Conservation (phyloP, 2,113 vertebrate genomes). For the Festucalex cinctus region DNA sequence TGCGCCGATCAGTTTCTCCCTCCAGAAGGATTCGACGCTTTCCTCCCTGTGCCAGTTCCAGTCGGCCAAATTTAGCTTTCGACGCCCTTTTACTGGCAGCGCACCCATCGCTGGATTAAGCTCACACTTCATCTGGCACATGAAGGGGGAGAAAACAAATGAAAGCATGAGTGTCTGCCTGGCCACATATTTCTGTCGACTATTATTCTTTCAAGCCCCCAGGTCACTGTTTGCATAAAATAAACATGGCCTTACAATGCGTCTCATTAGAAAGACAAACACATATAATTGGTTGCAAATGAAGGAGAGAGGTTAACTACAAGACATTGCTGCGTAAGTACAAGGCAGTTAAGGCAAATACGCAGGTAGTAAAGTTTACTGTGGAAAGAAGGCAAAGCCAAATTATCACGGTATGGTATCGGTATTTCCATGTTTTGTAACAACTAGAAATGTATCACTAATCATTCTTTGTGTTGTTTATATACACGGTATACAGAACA, state of each 20-base stretch:
- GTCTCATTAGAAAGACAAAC: constrained; percentile 40
- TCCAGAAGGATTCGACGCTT: constrained; percentile 63
- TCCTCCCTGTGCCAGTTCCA: constrained; percentile 70
- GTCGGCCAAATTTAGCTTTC: constrained; percentile 70
- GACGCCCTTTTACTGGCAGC: constrained; percentile 71
- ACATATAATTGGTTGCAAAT: constrained; percentile 40
- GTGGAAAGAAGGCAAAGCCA: constrained; percentile 5
- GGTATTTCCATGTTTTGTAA: too few relatives aligned
- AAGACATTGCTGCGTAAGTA: constrained; percentile 18
- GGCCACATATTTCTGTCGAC: constrained; percentile 13
- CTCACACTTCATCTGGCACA: constrained; percentile 34
- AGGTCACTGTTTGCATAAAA: constrained; percentile 13
- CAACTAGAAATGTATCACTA: too few relatives aligned
- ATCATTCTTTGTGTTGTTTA: too few relatives aligned
- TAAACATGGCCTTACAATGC: constrained; percentile 13
- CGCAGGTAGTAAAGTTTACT: not conserved
- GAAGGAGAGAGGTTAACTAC: constrained; percentile 38
- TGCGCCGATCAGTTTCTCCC: constrained; percentile 67
- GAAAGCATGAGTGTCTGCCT: constrained; percentile 9
- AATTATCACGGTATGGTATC: not conserved
- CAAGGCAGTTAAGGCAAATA: constrained; percentile 8
- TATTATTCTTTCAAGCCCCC: constrained; percentile 12
- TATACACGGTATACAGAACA: too few relatives aligned
- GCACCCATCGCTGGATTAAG: constrained; percentile 66
- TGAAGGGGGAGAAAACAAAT: constrained; percentile 18